A percentile compares a stretch with the other conserved stretches of the same genome.
Evolutionary conservation across 2,113 vertebrate species (phyloP).

Genomic region (Microcebus tavaratra): DNA sequence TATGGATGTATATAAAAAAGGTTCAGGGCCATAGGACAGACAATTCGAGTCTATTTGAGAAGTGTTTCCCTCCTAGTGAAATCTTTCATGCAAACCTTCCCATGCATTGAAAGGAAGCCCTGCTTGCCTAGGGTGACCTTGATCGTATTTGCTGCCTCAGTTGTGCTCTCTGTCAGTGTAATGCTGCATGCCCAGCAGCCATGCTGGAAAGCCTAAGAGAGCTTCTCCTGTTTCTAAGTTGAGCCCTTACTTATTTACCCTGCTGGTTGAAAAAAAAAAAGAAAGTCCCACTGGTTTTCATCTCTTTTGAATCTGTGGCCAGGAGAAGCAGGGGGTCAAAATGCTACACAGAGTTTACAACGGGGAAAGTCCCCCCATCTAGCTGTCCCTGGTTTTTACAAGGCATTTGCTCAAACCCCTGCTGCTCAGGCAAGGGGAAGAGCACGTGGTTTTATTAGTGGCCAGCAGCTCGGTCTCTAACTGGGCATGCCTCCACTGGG

Average conservation of each 20-base stretch:
- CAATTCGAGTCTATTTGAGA: constrained; percentile 75
- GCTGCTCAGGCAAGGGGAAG: not conserved
- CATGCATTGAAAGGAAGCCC: constrained; percentile 35
- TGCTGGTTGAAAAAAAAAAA: not conserved
- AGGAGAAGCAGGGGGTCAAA: constrained; percentile 34
- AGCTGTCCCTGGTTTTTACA: not conserved
- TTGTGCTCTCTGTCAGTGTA: constrained; percentile 58
- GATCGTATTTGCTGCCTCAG: constrained; percentile 67
- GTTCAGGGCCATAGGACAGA: constrained; percentile 74
- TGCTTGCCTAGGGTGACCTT: constrained; percentile 48
- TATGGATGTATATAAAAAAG: constrained; percentile 52
- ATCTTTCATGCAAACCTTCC: constrained; percentile 67
- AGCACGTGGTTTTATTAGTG: not conserved
- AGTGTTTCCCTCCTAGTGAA: constrained; percentile 63
- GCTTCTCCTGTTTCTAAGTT: not conserved
- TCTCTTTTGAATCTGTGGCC: constrained; percentile 71
- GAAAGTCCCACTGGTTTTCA: constrained; percentile 38
- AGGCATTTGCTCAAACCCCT: constrained; percentile 30
- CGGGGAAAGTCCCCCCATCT: constrained; percentile 14
- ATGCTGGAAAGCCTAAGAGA: constrained; percentile 42
- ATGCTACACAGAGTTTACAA: constrained; percentile 15
- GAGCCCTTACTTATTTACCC: constrained; percentile 72
- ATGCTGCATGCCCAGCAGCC: constrained; percentile 37
- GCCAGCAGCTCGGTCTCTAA: not conserved
- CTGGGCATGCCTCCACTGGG: not conserved